Conservation (phyloP, 2,113 vertebrate species). For the Lepisosteus oculatus region DNA sequence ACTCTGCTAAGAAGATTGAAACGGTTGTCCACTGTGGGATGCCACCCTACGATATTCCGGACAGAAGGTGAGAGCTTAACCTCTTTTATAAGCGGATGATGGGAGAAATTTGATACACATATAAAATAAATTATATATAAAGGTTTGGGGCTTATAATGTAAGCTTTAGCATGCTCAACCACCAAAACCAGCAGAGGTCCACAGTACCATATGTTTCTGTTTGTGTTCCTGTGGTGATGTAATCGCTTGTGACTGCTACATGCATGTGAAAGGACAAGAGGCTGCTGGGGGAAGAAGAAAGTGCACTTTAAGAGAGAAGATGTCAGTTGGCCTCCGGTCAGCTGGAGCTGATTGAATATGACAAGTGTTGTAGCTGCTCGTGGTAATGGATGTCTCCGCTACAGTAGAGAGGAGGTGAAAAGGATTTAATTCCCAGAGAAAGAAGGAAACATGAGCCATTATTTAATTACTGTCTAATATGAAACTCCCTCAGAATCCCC, state of each 20-base stretch:
- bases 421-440: slow-evolving; percentile 75
- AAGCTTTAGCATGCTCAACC: background rate
- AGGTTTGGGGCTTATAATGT: slow-evolving; percentile 1
- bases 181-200: slow-evolving; percentile 57
- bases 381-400: slow-evolving; percentile 81
- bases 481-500: slow-evolving; percentile 56
- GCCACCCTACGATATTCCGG: background rate
- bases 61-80: slow-evolving; percentile 13
- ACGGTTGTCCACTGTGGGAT: background rate
- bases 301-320: slow-evolving; percentile 69
- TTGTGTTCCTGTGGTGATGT: slow-evolving; percentile 77
- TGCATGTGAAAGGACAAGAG: slow-evolving; percentile 74
- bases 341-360: slow-evolving; percentile 80
- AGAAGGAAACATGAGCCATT: slow-evolving; percentile 71
- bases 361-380: slow-evolving; percentile 88
- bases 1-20: slow-evolving; percentile 19
- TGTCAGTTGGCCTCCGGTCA: slow-evolving; percentile 70
- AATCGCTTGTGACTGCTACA: slow-evolving; percentile 80
- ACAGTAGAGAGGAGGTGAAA: slow-evolving; percentile 68
- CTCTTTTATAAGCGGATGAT: background rate
- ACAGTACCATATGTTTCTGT: slow-evolving; percentile 79
- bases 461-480: slow-evolving; percentile 77
- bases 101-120: slow-evolving; percentile 9
- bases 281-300: slow-evolving; percentile 64
- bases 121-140: slow-evolving; percentile 5